Conservation (phyloP, 2,113 vertebrate species). For the Brachypodius melanocephalos region DNA sequence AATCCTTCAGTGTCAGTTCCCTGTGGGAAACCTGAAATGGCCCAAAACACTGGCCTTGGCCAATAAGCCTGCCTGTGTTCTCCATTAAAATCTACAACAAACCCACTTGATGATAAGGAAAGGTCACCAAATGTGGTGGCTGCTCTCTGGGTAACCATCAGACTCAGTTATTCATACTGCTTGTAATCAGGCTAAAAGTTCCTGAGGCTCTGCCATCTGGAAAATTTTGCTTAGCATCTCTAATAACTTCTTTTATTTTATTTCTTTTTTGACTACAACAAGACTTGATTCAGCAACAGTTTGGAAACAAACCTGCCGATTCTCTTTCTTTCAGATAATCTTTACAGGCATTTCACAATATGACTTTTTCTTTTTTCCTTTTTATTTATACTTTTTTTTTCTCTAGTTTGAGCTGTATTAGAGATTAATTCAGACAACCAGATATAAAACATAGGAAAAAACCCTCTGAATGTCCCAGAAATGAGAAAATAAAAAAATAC, state of each 20-base stretch:
- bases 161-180: not conserved
- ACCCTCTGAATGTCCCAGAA: not conserved
- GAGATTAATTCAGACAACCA: not conserved
- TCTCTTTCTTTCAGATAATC: not conserved
- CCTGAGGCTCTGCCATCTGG: not conserved
- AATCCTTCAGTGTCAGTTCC: not conserved
- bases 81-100: not conserved
- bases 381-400: not conserved
- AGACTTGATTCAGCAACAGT: not conserved
- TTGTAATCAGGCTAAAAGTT: not conserved
- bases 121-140: not conserved
- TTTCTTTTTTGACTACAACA: not conserved
- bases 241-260: not conserved
- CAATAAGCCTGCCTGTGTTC: not conserved
- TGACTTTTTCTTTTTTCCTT: fast-evolving
- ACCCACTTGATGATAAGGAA: not conserved
- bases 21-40: not conserved
- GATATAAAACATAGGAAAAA: not conserved
- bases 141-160: not conserved
- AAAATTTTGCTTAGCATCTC: not conserved
- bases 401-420: not conserved
- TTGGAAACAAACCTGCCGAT: not conserved
- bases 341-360: not conserved
- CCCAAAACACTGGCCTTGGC: not conserved
- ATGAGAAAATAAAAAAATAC: not conserved